Percentiles rank a stretch among this genome's conserved stretches.
Conservation (phyloP, 2,113 vertebrate genomes). For the Acrocephalus arundinaceus region DNA sequence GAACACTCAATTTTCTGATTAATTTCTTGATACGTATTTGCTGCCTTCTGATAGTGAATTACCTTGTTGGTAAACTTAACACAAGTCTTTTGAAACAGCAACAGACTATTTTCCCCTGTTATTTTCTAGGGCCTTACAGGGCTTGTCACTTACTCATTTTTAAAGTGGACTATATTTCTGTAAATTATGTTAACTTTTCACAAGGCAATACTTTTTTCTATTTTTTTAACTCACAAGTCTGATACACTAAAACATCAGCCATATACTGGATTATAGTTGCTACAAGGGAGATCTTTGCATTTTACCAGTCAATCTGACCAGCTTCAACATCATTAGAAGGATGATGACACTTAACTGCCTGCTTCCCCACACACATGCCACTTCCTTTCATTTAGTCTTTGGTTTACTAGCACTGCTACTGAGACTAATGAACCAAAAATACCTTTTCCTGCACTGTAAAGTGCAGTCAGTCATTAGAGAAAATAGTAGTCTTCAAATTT, state of each 20-base stretch:
- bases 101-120: background rate
- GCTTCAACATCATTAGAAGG: slow-evolving; percentile 47
- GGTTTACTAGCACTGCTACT: slow-evolving; percentile 36
- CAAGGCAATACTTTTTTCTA: background rate
- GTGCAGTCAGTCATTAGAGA: background rate
- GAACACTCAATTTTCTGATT: slow-evolving; percentile 1
- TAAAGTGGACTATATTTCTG: background rate
- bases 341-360: slow-evolving; percentile 40
- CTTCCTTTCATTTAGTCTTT: slow-evolving; percentile 22
- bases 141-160: background rate
- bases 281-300: slow-evolving; percentile 47
- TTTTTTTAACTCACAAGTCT: background rate
- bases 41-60: background rate
- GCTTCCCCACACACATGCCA: background rate
- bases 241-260: slow-evolving; percentile 4
- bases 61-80: slow-evolving; percentile 3
- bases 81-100: background rate
- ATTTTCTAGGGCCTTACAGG: background rate
- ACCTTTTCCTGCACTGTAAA: slow-evolving; percentile 26
- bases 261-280: background rate
- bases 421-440: slow-evolving; percentile 49
- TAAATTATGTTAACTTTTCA: slow-evolving; percentile 13
- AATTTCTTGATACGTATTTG: background rate
- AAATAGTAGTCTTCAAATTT: background rate
- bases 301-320: slow-evolving; percentile 22